phyloP scores from a whole-genome alignment of 2,888 invertebrate species.

The Pristionchus entomophagus region DNA sequence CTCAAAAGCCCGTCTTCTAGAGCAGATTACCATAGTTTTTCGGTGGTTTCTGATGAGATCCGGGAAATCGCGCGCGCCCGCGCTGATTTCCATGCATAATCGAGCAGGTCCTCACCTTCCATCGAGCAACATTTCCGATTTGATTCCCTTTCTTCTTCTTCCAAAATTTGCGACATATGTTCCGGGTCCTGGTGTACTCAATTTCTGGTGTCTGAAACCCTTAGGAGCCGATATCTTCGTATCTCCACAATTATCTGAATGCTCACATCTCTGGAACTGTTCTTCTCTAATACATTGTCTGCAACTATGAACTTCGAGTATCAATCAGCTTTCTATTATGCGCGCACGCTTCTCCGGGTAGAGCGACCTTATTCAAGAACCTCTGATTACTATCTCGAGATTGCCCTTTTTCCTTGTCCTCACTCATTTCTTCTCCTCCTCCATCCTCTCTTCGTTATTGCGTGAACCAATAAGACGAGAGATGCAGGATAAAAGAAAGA shows the following conservation, averaged over 20 bases:
- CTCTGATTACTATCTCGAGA: not conserved
- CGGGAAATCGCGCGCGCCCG: not conserved
- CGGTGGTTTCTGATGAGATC: not conserved
- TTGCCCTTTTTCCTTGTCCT: not conserved
- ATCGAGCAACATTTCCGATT: not conserved
- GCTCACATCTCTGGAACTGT: too few relatives aligned
- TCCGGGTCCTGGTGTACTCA: too few relatives aligned
- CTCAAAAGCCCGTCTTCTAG: not conserved
- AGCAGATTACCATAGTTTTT: not conserved
- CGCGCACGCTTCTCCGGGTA: too few relatives aligned
- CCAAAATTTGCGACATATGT: too few relatives aligned
- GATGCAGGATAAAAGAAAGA: not conserved
- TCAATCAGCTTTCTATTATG: too few relatives aligned
- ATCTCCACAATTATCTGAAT: too few relatives aligned
- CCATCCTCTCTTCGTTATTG: not conserved
- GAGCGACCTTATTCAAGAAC: too few relatives aligned
- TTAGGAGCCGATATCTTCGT: too few relatives aligned
- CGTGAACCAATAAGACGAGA: not conserved
- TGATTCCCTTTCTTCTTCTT: not conserved
- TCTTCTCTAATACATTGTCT: too few relatives aligned
- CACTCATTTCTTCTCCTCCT: not conserved
- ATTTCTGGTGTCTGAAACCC: too few relatives aligned
- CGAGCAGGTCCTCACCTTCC: not conserved
- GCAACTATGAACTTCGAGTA: too few relatives aligned
- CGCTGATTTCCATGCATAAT: constrained; percentile 31